A percentile compares a stretch with the other conserved stretches of the same genome.
Conservation (phyloP, 2,888 invertebrate species). For the Sisyra terminalis region DNA sequence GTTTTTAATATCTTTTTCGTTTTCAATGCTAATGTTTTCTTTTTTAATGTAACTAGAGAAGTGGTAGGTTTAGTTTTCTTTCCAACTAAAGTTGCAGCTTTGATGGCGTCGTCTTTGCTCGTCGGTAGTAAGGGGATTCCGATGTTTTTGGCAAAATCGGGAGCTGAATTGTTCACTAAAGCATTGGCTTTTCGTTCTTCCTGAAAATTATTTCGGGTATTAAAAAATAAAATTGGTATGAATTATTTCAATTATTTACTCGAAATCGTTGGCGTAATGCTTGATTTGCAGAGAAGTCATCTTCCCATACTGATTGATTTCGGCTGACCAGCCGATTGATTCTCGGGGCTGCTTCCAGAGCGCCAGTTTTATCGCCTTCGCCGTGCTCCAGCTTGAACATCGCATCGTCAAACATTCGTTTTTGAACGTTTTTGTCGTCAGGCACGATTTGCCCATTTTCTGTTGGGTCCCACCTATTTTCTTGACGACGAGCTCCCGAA, state of each 20-base stretch:
- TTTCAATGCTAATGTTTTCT: conserved; percentile 1
- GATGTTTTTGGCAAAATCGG: conserved; percentile 60
- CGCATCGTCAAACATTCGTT: conserved; percentile 82
- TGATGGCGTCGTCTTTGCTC: conserved; percentile 57
- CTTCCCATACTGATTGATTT: conserved; percentile 72
- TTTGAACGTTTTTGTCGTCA: conserved; percentile 81
- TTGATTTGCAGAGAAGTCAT: conserved; percentile 85
- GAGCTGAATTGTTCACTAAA: conserved; percentile 40
- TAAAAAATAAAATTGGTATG: background rate
- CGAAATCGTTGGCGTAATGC: conserved; percentile 71
- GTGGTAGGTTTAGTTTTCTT: background rate
- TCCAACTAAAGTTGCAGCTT: conserved; percentile 52
- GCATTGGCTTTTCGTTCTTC: conserved; percentile 56
- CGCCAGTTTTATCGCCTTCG: conserved; percentile 54
- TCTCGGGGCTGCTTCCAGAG: conserved; percentile 52
- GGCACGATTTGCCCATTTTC: conserved; percentile 89
- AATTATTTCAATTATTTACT: conserved; percentile 31
- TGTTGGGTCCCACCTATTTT: conserved; percentile 95
- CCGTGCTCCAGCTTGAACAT: conserved; percentile 97
- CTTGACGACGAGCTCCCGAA: conserved; percentile 89
- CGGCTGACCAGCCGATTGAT: conserved; percentile 60
- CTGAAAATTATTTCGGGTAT: conserved; percentile 33
- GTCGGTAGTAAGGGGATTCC: conserved; percentile 66
- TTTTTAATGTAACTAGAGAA: background rate
- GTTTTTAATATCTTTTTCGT: background rate